Evolutionary conservation across 2,888 invertebrate genomes (phyloP).

Genomic region (Pinctada fucata): DNA sequence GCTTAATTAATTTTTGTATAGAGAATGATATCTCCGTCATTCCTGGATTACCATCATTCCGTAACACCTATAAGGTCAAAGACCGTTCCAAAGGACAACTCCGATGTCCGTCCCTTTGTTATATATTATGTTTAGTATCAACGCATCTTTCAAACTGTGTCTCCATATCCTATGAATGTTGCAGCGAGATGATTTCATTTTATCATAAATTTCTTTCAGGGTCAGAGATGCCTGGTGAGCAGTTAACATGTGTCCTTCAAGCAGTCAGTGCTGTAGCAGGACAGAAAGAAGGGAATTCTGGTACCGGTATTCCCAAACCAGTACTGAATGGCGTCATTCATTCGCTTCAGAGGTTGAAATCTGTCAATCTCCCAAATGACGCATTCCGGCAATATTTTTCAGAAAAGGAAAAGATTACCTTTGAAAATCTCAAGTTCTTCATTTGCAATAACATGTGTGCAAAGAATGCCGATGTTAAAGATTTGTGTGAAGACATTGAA

Average conservation of each 20-base stretch:
- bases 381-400: constrained; percentile 8
- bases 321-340: neutral
- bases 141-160: too few relatives aligned
- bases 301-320: neutral
- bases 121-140: too few relatives aligned
- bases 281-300: neutral
- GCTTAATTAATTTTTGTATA: too few relatives aligned
- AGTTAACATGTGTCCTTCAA: constrained; percentile 49
- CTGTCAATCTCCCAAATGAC: constrained; percentile 16
- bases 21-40: too few relatives aligned
- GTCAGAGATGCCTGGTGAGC: constrained; percentile 33
- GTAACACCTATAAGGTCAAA: too few relatives aligned
- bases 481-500: constrained; percentile 32
- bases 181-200: too few relatives aligned
- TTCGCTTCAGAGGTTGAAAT: neutral
- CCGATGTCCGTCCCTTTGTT: too few relatives aligned
- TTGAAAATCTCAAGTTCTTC: constrained; percentile 28
- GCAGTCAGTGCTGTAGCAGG: constrained; percentile 29
- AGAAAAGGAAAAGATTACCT: constrained; percentile 9
- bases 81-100: too few relatives aligned
- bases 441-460: constrained; percentile 14
- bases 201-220: too few relatives aligned
- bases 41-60: too few relatives aligned
- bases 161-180: too few relatives aligned
- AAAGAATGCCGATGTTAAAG: constrained; percentile 4